Evolutionary conservation across 2,888 invertebrate genomes (phyloP), one percentile per base, ranked within the genome.

Genomic region (Rhorus exstirpatorius): DNA sequence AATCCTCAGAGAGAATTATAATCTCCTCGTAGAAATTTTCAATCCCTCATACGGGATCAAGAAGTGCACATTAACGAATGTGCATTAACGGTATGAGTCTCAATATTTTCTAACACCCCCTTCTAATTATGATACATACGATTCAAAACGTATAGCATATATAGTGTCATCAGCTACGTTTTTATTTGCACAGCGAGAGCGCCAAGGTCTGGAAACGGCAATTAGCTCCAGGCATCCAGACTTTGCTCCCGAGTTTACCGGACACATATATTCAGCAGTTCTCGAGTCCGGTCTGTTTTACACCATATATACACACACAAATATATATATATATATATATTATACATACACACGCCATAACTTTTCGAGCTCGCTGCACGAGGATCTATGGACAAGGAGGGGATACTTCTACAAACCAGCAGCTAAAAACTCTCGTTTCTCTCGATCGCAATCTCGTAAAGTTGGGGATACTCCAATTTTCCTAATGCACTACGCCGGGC

Each of bases 381-480:
- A 53, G 77, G 74, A 61, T 78, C 51, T 46, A 65, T 44, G 60
- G 55, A 63, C 26, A 53, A 41, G 24, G 35, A 44, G 31, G 14
- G 55, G n/a, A 63, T 75, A 31, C 78, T 55, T 55, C n/a, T 35
- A 21, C 53, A 31, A 35, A n/a, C 53, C 38, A 65, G 75, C 74
- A 44, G 63, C 74, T 82, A 60, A 82, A 82, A 67, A 71, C 77
- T 74, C 70, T 70, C 75, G 51, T 67, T 74, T 61, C 51, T 79
- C 79, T 70, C 71, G 55, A 80, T 81, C 71, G 58, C 76, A 81
- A 86, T 85, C 85, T 86, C 87, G 86, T 85, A 85, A 86, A 87
- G 87, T 91, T 91, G 90, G 90, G 89, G 88, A 86, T 85, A 84
- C 87, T 91, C 91, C 91, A 91, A 91, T 91, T 91, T 91, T 90